Evolutionary conservation across 2,113 vertebrate genomes (phyloP), one percentile per base, ranked within the genome.

Genomic region (Amazona guildingii): DNA sequence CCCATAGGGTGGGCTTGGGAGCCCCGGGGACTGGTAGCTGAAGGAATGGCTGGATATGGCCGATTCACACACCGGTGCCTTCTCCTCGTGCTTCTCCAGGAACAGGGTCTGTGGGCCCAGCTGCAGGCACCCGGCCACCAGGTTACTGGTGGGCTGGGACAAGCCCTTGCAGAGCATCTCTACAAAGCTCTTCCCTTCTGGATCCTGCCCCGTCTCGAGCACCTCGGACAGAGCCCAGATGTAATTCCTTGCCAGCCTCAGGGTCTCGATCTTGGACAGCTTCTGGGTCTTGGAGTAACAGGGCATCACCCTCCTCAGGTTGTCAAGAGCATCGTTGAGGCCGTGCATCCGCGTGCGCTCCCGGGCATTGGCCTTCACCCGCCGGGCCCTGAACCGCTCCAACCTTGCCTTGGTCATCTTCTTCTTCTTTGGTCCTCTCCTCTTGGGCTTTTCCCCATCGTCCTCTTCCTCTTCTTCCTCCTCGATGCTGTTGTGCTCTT

Each of bases 81-180:
- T 99, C 63, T 99, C 99, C 17, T 99, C 99, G 3, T 97, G 98
- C 81, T 99, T 99, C 95, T 98, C 99, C 86, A 98, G 66, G 83
- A 98, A 96, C 20, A 98, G 97, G 87, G 97, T 94, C 86, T 94
- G 99, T 48, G 96, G 93, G 12, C 98, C 98, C 87, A 99, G 95
- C 97, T 99, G 99, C 54, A 99, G 96, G 51, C 99, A 99, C 6
- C 99, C 99, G 8, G 99, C 99, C 91, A 99, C 99, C 19, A 99
- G 96, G 97, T 99, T 99, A 94, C 99, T 99, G 83, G 99, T 99
- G 86, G 99, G 99, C 91, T 99, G 99, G 21, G 99, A 99, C 28
- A 99, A 98, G n/a, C 99, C 99, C 97, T 99, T 99, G 79, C 99
- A 99, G 77, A 99, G 98, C 99, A 99, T 99, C 93, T 99, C 99